These are phyloP conservation scores for Lycocerus yunnanus DNA, from an alignment of 2,888 invertebrate species.

Conservation along the genomic window DNA sequence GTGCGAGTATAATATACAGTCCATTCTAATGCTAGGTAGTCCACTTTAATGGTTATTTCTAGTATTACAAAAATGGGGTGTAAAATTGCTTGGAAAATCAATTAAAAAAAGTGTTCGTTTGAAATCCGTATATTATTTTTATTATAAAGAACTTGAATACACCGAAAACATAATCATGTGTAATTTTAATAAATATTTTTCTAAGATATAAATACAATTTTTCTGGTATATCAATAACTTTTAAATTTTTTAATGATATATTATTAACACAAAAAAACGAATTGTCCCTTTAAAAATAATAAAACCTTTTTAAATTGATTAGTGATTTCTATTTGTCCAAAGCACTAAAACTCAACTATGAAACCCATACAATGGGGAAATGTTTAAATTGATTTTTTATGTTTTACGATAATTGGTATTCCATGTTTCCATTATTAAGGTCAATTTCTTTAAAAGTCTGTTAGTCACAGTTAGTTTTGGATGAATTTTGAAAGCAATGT, in stretches of 20 bases:
- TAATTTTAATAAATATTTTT: neutral
- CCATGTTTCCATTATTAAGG: conserved; percentile 31
- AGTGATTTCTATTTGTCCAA: neutral
- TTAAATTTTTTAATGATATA: neutral
- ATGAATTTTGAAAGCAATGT: conserved; percentile 10
- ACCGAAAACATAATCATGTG: neutral
- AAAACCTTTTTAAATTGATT: neutral
- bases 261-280: neutral
- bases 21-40: neutral
- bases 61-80: neutral
- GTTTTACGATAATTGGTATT: conserved; percentile 34
- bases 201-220: neutral
- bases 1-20: neutral
- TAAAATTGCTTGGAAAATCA: neutral
- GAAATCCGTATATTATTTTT: neutral
- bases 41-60: neutral
- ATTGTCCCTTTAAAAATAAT: neutral
- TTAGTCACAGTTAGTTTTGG: conserved; percentile 16
- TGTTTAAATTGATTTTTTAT: conserved; percentile 33
- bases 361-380: neutral
- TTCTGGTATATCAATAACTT: neutral
- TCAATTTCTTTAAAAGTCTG: conserved; percentile 28
- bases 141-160: neutral
- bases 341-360: neutral
- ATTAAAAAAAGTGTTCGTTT: neutral